Base-by-base conservation (phyloP, 2,888 invertebrate genomes). In the Callinectes sapidus region DNA sequence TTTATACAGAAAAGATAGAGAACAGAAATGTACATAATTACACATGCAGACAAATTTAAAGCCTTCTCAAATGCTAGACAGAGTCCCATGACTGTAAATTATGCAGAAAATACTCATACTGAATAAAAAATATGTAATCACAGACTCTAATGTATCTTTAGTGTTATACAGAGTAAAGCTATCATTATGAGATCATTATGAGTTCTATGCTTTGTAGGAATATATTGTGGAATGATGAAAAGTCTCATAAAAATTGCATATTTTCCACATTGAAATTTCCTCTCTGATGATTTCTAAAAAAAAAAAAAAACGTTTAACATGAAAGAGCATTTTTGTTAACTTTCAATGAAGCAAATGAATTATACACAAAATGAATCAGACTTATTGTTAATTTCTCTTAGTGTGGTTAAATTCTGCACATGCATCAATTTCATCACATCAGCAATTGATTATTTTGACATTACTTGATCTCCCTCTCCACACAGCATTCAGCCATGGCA, bases 91-190 rank as follows among this genome's bases (percentile, higher is more conserved):
- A 35, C 35, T 81, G 71, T 71, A 81, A 77, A 77, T 32, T 77
- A 77, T 28, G 10, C 32, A 77, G 48, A 77, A 81, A 81, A 81
- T 71, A 71, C 13, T n/a, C 32, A 32, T 16, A 81, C 35, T 16
- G 35, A 81, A 81, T 81, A 81, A 81, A 81, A 35, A 71, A 28
- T 71, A 71, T 16, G 71, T 61, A 61, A 71, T 71, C 28, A 35
- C 81, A 81, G 81, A 35, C 35, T 81, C 32, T 35, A 81, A 81
- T 81, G 81, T 32, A 81, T 81, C 35, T 35, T 81, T 81, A 35
- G 81, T 81, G 81, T 81, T 81, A 32, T 81, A 14, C 81, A 81
- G 35, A 81, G 81, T 81, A 81, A 81, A 81, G 32, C 13, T 81
- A 81, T 71, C n/a, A 18, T 71, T 28, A 18, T 61, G 71, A 71